These are phyloP conservation scores for Erynnis tages DNA, from an alignment of 2,888 invertebrate species.

Conservation along the genomic window DNA sequence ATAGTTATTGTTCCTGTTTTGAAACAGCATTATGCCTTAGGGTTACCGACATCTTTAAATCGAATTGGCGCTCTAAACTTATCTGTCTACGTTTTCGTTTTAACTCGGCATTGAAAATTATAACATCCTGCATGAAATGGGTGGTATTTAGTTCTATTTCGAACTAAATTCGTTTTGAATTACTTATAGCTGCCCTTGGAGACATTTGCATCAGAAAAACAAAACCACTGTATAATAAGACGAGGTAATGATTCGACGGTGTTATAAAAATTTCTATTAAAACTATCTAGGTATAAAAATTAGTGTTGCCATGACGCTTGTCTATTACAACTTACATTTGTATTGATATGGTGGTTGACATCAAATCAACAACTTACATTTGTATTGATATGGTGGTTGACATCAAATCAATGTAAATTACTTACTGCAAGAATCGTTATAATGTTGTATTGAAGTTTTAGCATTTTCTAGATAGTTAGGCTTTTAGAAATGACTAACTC, in stretches of 20 bases:
- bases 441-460: too few species aligned
- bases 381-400: too few species aligned
- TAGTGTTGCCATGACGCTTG: too few species aligned
- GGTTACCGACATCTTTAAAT: slow-evolving; percentile 7
- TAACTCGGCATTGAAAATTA: slow-evolving; percentile 25
- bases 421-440: too few species aligned
- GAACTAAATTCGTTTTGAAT: slow-evolving; percentile 1
- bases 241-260: too few species aligned
- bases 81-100: slow-evolving; percentile 20
- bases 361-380: too few species aligned
- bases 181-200: not conserved
- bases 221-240: not conserved
- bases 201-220: not conserved
- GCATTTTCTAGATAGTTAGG: not conserved
- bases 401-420: too few species aligned
- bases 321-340: too few species aligned
- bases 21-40: slow-evolving; percentile 3
- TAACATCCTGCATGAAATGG: slow-evolving; percentile 25
- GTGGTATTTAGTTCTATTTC: slow-evolving; percentile 12
- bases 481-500: slow-evolving; percentile 12
- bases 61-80: slow-evolving; percentile 15
- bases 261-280: too few species aligned
- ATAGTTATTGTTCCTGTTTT: slow-evolving; percentile 16
- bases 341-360: too few species aligned
- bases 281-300: too few species aligned